Evolutionary conservation across 2,888 invertebrate species (phyloP).

Genomic region (Trissoscelio sp.): DNA sequence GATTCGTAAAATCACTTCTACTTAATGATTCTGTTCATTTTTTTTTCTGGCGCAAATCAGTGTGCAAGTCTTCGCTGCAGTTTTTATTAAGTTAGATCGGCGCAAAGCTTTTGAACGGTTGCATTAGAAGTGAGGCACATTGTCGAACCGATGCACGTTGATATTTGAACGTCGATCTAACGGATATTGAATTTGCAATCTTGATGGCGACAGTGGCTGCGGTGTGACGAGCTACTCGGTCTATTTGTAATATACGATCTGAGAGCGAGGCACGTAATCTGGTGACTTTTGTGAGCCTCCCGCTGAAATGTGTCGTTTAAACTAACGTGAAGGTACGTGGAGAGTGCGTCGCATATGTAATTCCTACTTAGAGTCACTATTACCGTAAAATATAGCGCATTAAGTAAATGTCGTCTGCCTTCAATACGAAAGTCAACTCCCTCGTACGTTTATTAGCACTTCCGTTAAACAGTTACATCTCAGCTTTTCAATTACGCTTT

Average conservation of each 20-base stretch:
- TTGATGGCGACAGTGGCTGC: conserved; percentile 72
- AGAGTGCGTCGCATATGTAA: conserved; percentile 81
- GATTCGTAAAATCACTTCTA: conserved; percentile 61
- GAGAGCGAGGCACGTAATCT: conserved; percentile 72
- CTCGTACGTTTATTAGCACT: conserved; percentile 62
- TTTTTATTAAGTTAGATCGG: conserved; percentile 56
- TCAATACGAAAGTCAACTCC: conserved; percentile 66
- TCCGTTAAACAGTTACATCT: conserved; percentile 42
- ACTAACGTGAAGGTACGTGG: conserved; percentile 81
- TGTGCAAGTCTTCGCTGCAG: conserved; percentile 54
- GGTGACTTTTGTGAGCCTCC: conserved; percentile 72
- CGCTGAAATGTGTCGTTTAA: conserved; percentile 80
- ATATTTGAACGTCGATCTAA: conserved; percentile 69
- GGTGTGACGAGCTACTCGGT: conserved; percentile 68
- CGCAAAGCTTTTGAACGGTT: conserved; percentile 59
- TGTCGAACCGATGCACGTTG: conserved; percentile 66
- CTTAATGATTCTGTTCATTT: conserved; percentile 55
- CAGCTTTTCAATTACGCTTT: conserved; percentile 33
- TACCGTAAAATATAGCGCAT: conserved; percentile 79
- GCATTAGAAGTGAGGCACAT: conserved; percentile 57
- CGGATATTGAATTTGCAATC: conserved; percentile 79
- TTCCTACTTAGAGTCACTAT: conserved; percentile 79
- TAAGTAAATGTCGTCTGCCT: conserved; percentile 70
- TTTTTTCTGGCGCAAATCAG: conserved; percentile 55
- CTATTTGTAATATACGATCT: conserved; percentile 72